Evolutionary conservation across 2,113 vertebrate species (phyloP), one percentile per base, ranked within the genome.

Genomic region (Craseonycteris thonglongyai): DNA sequence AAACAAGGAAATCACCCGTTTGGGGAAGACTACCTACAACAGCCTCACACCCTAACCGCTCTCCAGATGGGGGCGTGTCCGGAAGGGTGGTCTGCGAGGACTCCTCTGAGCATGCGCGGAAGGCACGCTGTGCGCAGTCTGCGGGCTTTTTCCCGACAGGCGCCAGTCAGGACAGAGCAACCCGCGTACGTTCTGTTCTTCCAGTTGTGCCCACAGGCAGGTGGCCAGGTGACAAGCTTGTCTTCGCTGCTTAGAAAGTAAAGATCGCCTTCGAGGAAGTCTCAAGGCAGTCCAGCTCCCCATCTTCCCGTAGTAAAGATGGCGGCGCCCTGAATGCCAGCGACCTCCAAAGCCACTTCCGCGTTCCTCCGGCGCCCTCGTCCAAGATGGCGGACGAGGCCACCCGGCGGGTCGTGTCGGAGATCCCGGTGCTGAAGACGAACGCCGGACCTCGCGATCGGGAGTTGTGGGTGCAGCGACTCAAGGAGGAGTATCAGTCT

Each of bases 401-500:
- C 2, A 99, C 99, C 5, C 98, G 99, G 90, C 98, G 97, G 56
- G 97, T 97, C 0, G 99, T 99, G 85, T 99, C 99, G 0, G 99
- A 99, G 96, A 99, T 99, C 85, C 99, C 99, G 13, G 96, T 99
- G 69, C 97, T 99, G 93, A 99, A 98, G 96, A 98, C 99, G 6
- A 98, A 98, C 93, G 99, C 99, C 6, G 99, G 99, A 0, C 99
- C 99, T 19, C 98, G 99, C 94, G 99, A 99, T 71, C 98, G 98
- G n/a, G 98, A 99, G 45, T 83, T 99, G 83, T 99, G 99, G 99
- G 99, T 99, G 26, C 98, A 98, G 98, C 98, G 99, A 88, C 98
- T 99, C 59, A 99, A 99, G 96, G 99, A 99, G 96, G 99, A 99
- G 84, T 99, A 99, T 85, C 98, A 99, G 83, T 98, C 98, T 0